A percentile compares a stretch with the other conserved stretches of the same genome.
These are phyloP conservation scores for Micrasema minimum DNA, from an alignment of 1,140 invertebrate species.

Conservation along the genomic window DNA sequence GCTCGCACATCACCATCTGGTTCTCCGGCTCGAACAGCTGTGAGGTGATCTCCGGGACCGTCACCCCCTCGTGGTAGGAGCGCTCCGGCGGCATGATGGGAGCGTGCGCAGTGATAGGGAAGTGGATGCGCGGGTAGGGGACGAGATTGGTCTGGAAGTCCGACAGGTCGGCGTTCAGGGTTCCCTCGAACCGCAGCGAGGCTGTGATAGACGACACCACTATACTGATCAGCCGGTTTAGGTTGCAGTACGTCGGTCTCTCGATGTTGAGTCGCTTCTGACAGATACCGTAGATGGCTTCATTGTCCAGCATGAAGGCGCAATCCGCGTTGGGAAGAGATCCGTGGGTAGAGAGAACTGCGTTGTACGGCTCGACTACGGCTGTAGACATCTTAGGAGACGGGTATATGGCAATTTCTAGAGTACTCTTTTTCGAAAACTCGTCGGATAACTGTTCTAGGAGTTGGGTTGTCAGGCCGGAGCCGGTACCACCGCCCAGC, in stretches of 20 bases:
- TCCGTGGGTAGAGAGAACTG: conserved; percentile 83
- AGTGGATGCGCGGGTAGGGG: conserved; percentile 86
- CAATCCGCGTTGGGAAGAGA: conserved; percentile 88
- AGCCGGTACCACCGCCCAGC: conserved; percentile 90
- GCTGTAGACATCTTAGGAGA: conserved; percentile 86
- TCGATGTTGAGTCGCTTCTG: conserved; percentile 88
- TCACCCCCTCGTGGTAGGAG: conserved; percentile 84
- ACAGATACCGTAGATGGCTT: conserved; percentile 93
- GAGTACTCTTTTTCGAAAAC: conserved; percentile 89
- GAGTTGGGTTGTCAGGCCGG: conserved; percentile 86
- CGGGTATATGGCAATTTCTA: conserved; percentile 91
- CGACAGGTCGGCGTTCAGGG: conserved; percentile 88
- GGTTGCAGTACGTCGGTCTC: conserved; percentile 82
- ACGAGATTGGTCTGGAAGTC: conserved; percentile 93
- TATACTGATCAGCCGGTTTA: conserved; percentile 85
- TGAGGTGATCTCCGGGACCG: conserved; percentile 87
- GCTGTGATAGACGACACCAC: conserved; percentile 90
- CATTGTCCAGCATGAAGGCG: conserved; percentile 90
- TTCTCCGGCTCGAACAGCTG: conserved; percentile 89
- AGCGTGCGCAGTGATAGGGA: conserved; percentile 85
- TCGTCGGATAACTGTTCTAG: conserved; percentile 91
- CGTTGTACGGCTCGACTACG: conserved; percentile 92
- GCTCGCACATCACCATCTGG: conserved; percentile 93
- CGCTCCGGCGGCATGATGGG: conserved; percentile 87
- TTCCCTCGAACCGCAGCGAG: conserved; percentile 89